A percentile compares a stretch with the other conserved stretches of the same genome.
These are phyloP conservation scores for Rhyacichthys aspro DNA, from an alignment of 2,797 vertebrate genomes.

Conservation along the genomic window DNA sequence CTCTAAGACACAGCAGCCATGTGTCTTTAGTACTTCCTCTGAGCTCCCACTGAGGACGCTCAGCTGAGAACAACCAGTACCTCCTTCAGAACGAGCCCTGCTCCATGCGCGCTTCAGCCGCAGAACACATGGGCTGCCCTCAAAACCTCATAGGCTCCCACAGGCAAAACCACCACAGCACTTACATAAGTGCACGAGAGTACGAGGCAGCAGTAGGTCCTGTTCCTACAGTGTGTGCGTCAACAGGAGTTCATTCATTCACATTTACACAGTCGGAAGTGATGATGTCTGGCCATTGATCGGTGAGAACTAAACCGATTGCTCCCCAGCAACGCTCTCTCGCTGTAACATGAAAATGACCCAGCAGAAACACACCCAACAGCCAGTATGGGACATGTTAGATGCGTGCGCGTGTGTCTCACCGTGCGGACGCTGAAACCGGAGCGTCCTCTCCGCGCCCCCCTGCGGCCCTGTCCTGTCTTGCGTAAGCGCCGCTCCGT, in stretches of 20 bases:
- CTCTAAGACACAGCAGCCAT: neutral
- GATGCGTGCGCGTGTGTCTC: slow-evolving; percentile 41
- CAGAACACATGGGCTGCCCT: neutral
- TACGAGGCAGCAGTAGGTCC: neutral
- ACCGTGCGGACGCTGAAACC: slow-evolving; percentile 70
- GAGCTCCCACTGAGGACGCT: neutral
- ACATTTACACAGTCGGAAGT: neutral
- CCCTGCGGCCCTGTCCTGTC: slow-evolving; percentile 23
- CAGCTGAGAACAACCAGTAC: neutral
- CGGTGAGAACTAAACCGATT: too few species aligned
- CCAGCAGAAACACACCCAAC: too few species aligned
- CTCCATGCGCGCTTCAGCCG: too few species aligned
- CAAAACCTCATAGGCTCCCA: neutral
- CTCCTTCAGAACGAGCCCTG: too few species aligned
- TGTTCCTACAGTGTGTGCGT: neutral
- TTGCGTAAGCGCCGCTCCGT: slow-evolving; percentile 36
- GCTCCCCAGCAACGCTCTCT: too few species aligned
- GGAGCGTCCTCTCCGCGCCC: slow-evolving; percentile 33
- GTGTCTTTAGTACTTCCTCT: neutral
- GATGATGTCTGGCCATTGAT: too few species aligned
- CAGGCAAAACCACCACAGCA: too few species aligned
- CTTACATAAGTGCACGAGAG: too few species aligned
- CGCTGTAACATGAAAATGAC: too few species aligned
- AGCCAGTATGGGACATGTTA: too few species aligned
- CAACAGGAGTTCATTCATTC: neutral